These are phyloP conservation scores for Lordiphosa andalusiaca DNA, from an alignment of 2,888 invertebrate genomes.

Conservation along the genomic window DNA sequence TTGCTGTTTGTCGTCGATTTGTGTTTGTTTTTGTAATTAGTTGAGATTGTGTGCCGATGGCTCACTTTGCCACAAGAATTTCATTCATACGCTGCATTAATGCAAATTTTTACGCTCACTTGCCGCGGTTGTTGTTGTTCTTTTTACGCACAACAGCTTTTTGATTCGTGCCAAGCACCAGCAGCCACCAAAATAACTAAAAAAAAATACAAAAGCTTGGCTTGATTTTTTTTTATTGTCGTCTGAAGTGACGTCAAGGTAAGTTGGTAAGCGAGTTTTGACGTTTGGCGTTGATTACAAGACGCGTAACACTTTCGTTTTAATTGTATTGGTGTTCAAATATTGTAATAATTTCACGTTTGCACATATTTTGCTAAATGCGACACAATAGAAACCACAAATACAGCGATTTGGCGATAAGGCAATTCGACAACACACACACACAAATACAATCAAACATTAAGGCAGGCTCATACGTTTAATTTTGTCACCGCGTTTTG, in stretches of 20 bases:
- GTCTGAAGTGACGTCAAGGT: conserved; percentile 74
- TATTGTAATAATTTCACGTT: conserved; percentile 49
- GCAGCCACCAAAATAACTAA: conserved; percentile 46
- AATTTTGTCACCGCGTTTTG: conserved; percentile 23
- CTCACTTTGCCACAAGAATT: conserved; percentile 26
- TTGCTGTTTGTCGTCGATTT: conserved; percentile 10
- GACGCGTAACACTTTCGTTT: conserved; percentile 64
- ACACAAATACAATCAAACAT: conserved; percentile 20
- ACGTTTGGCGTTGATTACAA: conserved; percentile 53
- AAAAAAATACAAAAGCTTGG: conserved; percentile 39
- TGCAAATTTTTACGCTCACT: conserved; percentile 62
- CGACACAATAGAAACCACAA: conserved; percentile 30
- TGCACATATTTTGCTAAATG: conserved; percentile 49
- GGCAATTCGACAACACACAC: conserved; percentile 33
- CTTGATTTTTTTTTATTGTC: conserved; percentile 46
- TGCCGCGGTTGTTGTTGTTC: conserved; percentile 28
- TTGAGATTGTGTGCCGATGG: conserved; percentile 28
- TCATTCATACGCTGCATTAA: conserved; percentile 66
- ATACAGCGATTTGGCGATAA: conserved; percentile 61
- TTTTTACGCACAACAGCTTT: conserved; percentile 55
- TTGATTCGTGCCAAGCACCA: conserved; percentile 69
- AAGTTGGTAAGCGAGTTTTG: conserved; percentile 41
- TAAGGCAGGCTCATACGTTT: conserved; percentile 54
- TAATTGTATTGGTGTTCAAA: conserved; percentile 19
- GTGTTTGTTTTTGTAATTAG: conserved; percentile 60